Evolutionary conservation across 2,113 vertebrate genomes (phyloP).

Genomic region (Pantherophis guttatus): DNA sequence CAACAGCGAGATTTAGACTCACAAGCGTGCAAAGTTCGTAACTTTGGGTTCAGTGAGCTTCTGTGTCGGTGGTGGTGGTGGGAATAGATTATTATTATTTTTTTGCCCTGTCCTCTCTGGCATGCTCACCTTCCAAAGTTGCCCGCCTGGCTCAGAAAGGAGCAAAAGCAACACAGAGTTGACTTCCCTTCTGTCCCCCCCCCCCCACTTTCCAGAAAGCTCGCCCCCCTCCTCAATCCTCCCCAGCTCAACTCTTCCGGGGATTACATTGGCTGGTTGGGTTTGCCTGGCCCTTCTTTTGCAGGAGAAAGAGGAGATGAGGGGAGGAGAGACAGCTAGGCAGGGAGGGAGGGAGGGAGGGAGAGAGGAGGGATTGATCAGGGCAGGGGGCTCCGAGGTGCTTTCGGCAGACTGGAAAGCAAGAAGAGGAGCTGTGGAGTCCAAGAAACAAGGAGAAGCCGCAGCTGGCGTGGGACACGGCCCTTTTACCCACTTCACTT

Average conservation of each 20-base stretch:
- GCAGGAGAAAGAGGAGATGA: not conserved
- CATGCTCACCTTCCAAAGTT: not conserved
- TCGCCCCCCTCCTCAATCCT: not conserved
- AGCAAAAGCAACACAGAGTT: not conserved
- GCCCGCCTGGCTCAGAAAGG: not conserved
- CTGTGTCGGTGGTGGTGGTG: too few species aligned
- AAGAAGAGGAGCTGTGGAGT: not conserved
- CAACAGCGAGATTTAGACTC: too few species aligned
- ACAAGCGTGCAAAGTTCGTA: not conserved
- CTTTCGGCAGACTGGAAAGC: not conserved
- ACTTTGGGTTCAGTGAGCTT: not conserved
- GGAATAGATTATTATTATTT: too few species aligned
- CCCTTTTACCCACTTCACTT: not conserved
- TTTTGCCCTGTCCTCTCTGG: too few species aligned
- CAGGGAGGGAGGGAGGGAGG: not conserved
- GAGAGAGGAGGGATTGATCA: not conserved
- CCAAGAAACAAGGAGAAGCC: not conserved
- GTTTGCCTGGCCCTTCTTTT: not conserved
- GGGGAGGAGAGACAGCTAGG: not conserved
- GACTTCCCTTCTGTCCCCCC: not conserved
- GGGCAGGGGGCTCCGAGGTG: not conserved
- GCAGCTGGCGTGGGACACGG: not conserved
- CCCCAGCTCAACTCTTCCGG: not conserved
- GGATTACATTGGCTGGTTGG: conserved; percentile 13
- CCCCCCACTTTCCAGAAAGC: not conserved